A percentile compares a stretch with the other conserved stretches of the same genome.
Evolutionary conservation across 64 coral and sea anemone species (phyloP).

Genomic region (Hydrozoanthus tunicans): DNA sequence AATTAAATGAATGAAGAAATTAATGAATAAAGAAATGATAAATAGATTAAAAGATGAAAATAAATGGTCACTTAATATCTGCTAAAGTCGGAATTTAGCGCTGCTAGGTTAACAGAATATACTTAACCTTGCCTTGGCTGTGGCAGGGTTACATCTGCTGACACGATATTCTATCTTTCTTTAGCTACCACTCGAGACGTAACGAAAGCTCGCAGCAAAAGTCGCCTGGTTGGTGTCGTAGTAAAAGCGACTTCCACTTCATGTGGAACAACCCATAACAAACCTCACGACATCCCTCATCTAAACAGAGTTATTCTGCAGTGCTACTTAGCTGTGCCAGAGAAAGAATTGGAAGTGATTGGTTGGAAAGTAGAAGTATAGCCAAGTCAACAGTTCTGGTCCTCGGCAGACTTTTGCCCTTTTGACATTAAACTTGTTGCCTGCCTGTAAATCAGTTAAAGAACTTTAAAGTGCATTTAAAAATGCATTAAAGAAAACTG

Average conservation of each 20-base stretch:
- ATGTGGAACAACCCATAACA: background rate
- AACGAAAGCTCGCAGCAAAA: background rate
- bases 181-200: constrained; percentile 28
- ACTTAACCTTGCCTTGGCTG: background rate
- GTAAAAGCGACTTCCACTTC: background rate
- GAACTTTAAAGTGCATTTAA: too few species aligned
- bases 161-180: background rate
- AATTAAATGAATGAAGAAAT: too few species aligned
- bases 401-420: background rate
- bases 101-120: too few species aligned
- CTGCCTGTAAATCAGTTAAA: background rate
- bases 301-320: background rate
- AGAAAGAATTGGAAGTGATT: background rate
- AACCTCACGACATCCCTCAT: background rate
- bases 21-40: too few species aligned
- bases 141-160: background rate
- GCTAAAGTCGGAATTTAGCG: too few species aligned
- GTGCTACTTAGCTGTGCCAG: background rate
- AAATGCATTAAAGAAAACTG: too few species aligned
- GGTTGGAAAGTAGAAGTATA: background rate
- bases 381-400: background rate
- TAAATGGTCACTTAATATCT: too few species aligned
- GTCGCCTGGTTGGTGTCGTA: too few species aligned
- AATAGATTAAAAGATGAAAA: too few species aligned
- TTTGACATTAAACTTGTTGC: background rate